These are phyloP conservation scores for Ceratina australensis DNA, from an alignment of 1,140 invertebrate species.

Conservation along the genomic window DNA sequence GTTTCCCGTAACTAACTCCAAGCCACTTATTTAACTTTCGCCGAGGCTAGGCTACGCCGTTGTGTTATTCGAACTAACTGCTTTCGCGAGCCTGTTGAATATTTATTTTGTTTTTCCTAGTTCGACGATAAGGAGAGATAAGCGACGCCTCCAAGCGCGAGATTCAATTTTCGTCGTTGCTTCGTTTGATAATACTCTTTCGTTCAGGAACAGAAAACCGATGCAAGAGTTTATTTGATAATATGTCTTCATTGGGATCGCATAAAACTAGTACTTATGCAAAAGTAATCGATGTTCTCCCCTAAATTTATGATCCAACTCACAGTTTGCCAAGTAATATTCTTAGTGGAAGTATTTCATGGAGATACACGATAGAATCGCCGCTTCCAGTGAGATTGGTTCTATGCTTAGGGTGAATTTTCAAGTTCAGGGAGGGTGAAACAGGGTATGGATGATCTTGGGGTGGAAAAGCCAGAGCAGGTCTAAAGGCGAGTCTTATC, in stretches of 20 bases:
- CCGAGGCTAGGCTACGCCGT: not conserved
- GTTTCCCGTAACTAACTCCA: constrained; percentile 40
- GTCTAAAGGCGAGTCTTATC: constrained; percentile 68
- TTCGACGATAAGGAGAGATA: constrained; percentile 5
- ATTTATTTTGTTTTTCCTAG: constrained; percentile 18
- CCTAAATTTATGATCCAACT: not conserved
- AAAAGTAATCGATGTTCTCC: too few species aligned
- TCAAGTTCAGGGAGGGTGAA: constrained; percentile 37
- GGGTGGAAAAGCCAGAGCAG: constrained; percentile 44
- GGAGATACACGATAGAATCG: not conserved
- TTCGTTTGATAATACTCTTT: not conserved
- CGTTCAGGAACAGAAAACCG: not conserved
- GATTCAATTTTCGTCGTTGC: not conserved
- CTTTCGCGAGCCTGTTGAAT: constrained; percentile 11
- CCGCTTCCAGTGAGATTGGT: not conserved
- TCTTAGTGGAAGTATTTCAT: too few species aligned
- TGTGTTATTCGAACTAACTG: not conserved
- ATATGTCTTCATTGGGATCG: too few species aligned
- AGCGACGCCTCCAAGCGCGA: not conserved
- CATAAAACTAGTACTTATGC: too few species aligned
- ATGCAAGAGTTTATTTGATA: not conserved
- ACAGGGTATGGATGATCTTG: constrained; percentile 39
- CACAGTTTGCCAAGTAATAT: not conserved
- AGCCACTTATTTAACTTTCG: constrained; percentile 34
- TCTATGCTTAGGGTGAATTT: constrained; percentile 33